These are phyloP conservation scores for Mormyrops attenuatus DNA, from an alignment of 2,797 vertebrate species.

Conservation along the genomic window DNA sequence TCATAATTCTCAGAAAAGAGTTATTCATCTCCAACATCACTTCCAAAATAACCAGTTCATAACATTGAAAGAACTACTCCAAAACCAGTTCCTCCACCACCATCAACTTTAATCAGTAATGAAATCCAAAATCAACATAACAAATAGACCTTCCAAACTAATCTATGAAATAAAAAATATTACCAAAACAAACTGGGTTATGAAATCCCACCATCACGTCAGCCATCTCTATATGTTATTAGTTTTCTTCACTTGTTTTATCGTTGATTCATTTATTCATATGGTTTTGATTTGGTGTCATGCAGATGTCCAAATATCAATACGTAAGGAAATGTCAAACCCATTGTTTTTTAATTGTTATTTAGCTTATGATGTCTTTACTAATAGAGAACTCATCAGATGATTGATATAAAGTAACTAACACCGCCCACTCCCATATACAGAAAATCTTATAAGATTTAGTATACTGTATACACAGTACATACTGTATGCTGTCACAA, in stretches of 20 bases:
- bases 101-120: not conserved
- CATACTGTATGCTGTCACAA: not conserved
- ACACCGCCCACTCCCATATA: not conserved
- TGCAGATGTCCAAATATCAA: not conserved
- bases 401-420: not conserved
- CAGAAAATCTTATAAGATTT: not conserved
- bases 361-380: not conserved
- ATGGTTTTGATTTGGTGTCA: not conserved
- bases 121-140: not conserved
- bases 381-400: not conserved
- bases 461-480: not conserved
- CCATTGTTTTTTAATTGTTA: not conserved
- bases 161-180: not conserved
- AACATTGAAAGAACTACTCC: not conserved
- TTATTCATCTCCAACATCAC: not conserved
- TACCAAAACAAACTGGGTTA: not conserved
- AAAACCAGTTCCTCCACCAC: not conserved
- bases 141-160: not conserved
- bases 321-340: not conserved
- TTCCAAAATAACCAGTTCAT: not conserved
- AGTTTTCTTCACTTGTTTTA: not conserved
- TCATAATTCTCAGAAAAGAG: not conserved
- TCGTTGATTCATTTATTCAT: not conserved
- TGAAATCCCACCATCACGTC: not conserved
- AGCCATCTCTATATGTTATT: not conserved